phyloP scores from a whole-genome alignment of 2,113 vertebrate species.

The Sphaerodactylus townsendi region DNA sequence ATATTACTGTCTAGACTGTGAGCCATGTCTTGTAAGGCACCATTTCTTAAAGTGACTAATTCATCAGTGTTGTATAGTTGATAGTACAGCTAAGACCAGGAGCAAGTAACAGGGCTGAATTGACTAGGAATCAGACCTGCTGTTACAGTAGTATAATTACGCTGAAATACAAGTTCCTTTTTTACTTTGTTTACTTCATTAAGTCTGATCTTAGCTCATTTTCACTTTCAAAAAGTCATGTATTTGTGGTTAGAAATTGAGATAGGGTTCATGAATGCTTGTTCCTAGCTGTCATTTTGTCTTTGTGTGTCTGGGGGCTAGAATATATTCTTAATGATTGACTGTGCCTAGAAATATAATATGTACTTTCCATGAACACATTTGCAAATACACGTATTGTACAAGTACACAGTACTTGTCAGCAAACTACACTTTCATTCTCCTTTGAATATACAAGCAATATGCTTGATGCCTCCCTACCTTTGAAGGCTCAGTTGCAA shows the following conservation, averaged over 20 bases:
- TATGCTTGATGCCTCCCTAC: no score
- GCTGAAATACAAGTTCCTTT: not conserved
- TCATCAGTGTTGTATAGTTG: conserved; percentile 12
- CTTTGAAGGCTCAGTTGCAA: no score
- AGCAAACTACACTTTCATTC: no score
- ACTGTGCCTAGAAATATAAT: no score
- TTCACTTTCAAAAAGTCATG: not conserved
- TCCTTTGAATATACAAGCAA: no score
- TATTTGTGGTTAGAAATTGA: not conserved
- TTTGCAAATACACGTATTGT: no score
- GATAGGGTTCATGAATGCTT: no score
- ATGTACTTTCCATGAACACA: no score
- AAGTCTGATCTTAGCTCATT: not conserved
- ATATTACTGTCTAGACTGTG: conserved; percentile 26
- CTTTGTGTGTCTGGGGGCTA: no score
- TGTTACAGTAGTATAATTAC: not conserved
- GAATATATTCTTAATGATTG: no score
- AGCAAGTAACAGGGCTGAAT: not conserved
- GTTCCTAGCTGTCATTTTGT: no score
- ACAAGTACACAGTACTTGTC: no score
- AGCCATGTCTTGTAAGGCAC: not conserved
- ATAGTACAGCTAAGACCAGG: not conserved
- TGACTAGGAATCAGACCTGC: not conserved
- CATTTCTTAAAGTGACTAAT: not conserved
- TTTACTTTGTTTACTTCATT: not conserved